Conservation (phyloP, 1,140 invertebrate genomes). For the Heterodera carotae region DNA sequence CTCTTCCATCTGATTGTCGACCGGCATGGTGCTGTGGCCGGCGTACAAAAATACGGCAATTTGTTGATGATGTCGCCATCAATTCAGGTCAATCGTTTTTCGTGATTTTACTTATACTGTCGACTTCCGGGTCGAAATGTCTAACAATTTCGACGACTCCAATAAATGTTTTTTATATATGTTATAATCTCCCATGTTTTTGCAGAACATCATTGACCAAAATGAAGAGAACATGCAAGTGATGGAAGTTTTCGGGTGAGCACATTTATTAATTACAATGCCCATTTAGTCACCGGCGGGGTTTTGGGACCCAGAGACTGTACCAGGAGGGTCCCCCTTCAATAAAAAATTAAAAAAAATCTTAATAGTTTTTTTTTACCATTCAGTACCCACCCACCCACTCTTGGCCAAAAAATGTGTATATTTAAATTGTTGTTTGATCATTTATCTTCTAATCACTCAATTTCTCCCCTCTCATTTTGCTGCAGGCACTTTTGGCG, state of each 20-base stretch:
- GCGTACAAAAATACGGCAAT: constrained; percentile 62
- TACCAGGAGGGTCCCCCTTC: too few species aligned
- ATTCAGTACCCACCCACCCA: too few species aligned
- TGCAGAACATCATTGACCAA: constrained; percentile 61
- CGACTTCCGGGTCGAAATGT: background rate
- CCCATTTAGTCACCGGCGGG: background rate
- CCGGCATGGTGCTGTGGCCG: constrained; percentile 50
- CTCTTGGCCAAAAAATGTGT: background rate
- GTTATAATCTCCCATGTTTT: background rate
- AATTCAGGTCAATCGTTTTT: constrained; percentile 55
- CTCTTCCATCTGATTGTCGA: constrained; percentile 57
- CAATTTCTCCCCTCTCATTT: background rate
- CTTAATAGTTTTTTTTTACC: too few species aligned
- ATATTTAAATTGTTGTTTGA: background rate
- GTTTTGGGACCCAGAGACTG: background rate
- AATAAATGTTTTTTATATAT: background rate
- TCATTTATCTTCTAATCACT: background rate
- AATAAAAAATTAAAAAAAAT: too few species aligned
- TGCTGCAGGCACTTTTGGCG: constrained; percentile 31
- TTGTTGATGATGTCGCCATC: constrained; percentile 63
- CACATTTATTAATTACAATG: background rate
- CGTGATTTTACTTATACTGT: background rate
- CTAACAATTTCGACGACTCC: too few species aligned
- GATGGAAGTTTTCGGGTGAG: constrained; percentile 26
- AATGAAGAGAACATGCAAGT: constrained; percentile 48